A percentile compares a stretch with the other conserved stretches of the same genome.
phyloP scores from a whole-genome alignment of 1,140 invertebrate genomes.

The Drosophila orena region DNA sequence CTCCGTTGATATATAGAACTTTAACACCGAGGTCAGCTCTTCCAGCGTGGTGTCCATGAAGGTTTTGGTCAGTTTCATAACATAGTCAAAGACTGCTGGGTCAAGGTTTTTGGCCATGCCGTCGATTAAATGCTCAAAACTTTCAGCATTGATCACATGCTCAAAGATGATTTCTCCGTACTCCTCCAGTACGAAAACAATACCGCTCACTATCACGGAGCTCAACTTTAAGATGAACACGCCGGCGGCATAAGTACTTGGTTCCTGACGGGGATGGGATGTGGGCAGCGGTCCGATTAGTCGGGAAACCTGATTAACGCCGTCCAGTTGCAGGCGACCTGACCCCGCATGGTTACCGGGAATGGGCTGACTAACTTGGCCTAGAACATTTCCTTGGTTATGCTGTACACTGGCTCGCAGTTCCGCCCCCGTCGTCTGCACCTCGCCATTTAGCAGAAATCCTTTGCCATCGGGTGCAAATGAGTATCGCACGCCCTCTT shows the following conservation, averaged over 20 bases:
- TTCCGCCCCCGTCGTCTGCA: conserved; percentile 37
- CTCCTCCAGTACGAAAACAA: neutral
- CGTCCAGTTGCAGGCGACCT: neutral
- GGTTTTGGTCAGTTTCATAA: conserved; percentile 23
- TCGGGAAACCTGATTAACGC: neutral
- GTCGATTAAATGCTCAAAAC: conserved; percentile 33
- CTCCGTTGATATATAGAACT: conserved; percentile 57
- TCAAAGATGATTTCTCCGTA: conserved; percentile 42
- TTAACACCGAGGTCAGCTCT: conserved; percentile 24
- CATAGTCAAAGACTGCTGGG: conserved; percentile 7
- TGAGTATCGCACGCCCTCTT: conserved; percentile 43
- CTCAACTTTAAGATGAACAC: conserved; percentile 31
- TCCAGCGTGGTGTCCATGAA: conserved; percentile 51
- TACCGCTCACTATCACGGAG: conserved; percentile 31
- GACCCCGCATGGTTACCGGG: conserved; percentile 27
- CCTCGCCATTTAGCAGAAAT: conserved; percentile 62
- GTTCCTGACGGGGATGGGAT: conserved; percentile 4
- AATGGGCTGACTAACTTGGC: conserved; percentile 36
- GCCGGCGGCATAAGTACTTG: conserved; percentile 33
- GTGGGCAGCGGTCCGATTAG: conserved; percentile 17
- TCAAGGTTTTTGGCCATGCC: conserved; percentile 24
- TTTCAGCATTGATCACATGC: conserved; percentile 46
- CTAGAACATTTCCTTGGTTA: conserved; percentile 58
- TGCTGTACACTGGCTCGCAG: conserved; percentile 70
- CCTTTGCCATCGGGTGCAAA: conserved; percentile 51